Evolutionary conservation across 37 sponge, comb jelly and placozoan species (phyloP).

Genomic region (Trichoplax adhaerens): DNA sequence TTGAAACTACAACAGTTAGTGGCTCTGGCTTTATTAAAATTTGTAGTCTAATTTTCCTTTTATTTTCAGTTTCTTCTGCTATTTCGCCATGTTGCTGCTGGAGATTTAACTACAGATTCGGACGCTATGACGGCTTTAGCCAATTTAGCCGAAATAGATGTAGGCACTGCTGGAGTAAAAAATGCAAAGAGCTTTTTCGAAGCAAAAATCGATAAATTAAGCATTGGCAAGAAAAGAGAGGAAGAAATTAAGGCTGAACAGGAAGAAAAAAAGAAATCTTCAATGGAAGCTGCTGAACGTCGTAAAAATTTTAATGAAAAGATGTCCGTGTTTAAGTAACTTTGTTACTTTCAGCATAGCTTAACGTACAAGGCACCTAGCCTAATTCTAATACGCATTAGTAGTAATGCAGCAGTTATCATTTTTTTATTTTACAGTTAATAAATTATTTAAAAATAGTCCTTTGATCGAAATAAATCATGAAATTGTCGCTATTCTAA

Average conservation of each 20-base stretch:
- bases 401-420: too few relatives aligned
- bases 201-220: constrained; percentile 49
- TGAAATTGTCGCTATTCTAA: too few relatives aligned
- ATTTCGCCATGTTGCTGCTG: constrained; percentile 51
- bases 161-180: constrained; percentile 57
- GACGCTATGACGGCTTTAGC: constrained; percentile 22
- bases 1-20: background rate
- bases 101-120: constrained; percentile 48
- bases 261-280: constrained; percentile 67
- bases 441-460: too few relatives aligned
- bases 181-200: constrained; percentile 91
- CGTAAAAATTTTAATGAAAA: constrained; percentile 75
- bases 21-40: background rate
- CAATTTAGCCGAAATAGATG: constrained; percentile 55
- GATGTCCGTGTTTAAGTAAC: constrained; percentile 38
- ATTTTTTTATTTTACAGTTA: too few relatives aligned
- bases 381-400: too few relatives aligned
- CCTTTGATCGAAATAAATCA: too few relatives aligned
- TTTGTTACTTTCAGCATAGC: background rate
- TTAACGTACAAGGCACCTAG: too few relatives aligned
- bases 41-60: background rate
- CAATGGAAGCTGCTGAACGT: constrained; percentile 45
- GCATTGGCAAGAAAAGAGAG: constrained; percentile 60
- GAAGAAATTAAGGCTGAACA: constrained; percentile 74
- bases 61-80: constrained; percentile 64